Base-by-base conservation (phyloP, 2,797 vertebrate genomes). In the Rhinogobio ventralis region DNA sequence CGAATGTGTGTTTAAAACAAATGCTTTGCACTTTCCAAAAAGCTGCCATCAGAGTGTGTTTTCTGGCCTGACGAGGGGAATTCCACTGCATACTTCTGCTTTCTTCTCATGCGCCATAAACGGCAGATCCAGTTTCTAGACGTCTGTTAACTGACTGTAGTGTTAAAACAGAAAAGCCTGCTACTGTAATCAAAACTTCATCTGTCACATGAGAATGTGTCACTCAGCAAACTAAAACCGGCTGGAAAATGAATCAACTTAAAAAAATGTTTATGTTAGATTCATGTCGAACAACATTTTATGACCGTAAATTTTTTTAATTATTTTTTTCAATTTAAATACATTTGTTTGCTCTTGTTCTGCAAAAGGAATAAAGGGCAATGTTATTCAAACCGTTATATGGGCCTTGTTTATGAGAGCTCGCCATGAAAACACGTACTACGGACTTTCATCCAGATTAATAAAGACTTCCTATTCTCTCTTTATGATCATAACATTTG, bases 61-160 rank as follows among this genome's bases (percentile, higher is more conserved):
- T 94, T 92, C 92, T 93, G 92, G 23, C 91, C 88, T 91, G 79
- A 81, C 67, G 85, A 87, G 82, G 95, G 95, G 94, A 96, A 95
- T 94, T 96, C 95, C 95, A 90, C 90, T 74, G 85, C 92, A 93
- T 91, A 96, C 95, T 96, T 96, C 95, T 96, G 94, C 94, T 94
- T 95, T 95, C 92, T 85, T 87, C 90, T 89, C 79, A 87, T 86
- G 88, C 87, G 85, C 90, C 89, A 90, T 74, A 90, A 88, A 86
- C 53, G 60, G 84, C 66, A 62, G 62, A 87, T 74, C 72, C 77
- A 84, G 86, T 87, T 86, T 86, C 42, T 85, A 79, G 84, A 86
- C 17, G 45, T 79, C 74, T 81, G 75, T 75, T n/a, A 67, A 86
- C 53, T 28, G 77, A 55, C 81, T 66, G 36, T 25, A 69, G 51